Evolutionary conservation across 2,113 vertebrate genomes (phyloP).

Genomic region (Oriolus oriolus): DNA sequence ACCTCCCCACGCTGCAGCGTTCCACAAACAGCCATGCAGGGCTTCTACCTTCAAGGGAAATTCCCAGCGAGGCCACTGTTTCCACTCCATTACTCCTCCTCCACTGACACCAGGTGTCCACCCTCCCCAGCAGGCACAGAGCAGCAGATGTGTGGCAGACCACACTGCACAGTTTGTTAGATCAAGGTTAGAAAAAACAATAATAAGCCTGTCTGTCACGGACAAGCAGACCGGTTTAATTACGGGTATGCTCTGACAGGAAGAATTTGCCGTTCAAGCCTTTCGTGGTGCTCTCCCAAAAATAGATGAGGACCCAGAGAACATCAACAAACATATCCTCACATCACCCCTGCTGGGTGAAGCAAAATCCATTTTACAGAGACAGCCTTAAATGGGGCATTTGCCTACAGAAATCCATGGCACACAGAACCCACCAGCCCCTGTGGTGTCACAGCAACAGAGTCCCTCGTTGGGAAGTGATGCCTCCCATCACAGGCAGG

Average conservation of each 20-base stretch:
- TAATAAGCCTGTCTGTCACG: neutral
- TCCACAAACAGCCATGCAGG: neutral
- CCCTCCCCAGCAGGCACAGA: neutral
- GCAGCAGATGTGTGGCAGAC: neutral
- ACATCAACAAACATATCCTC: neutral
- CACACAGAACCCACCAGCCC: neutral
- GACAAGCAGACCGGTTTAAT: neutral
- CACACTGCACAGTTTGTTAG: neutral
- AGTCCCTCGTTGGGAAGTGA: neutral
- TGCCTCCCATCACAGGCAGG: neutral
- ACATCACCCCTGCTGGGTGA: neutral
- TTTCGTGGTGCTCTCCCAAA: neutral
- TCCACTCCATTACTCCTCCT: neutral
- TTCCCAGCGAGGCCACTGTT: neutral
- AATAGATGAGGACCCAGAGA: neutral
- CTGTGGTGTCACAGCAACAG: rapidly evolving
- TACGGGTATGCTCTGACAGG: neutral
- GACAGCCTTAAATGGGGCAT: neutral
- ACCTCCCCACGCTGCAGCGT: rapidly evolving
- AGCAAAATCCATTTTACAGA: neutral
- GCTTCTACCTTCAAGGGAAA: neutral
- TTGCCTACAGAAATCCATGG: neutral
- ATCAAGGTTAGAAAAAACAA: neutral
- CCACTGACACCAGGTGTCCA: neutral
- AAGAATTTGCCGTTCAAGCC: neutral